phyloP scores from a whole-genome alignment of 1,140 invertebrate species.

The Chlorops oryzae region DNA sequence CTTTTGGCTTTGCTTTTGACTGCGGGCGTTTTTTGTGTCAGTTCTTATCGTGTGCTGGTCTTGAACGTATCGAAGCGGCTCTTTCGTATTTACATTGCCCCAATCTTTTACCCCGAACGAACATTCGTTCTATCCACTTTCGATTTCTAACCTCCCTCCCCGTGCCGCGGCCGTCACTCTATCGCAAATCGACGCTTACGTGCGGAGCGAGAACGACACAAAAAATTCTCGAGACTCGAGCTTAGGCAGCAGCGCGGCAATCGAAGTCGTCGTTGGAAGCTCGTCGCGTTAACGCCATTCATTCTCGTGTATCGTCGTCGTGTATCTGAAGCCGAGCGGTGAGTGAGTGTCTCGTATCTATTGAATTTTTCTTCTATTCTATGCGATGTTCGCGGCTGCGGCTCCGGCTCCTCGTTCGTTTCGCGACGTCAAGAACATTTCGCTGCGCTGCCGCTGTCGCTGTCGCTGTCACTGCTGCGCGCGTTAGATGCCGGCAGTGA shows the following conservation, averaged over 20 bases:
- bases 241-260: not conserved
- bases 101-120: too few relatives aligned
- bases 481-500: slow-evolving; percentile 2
- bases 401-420: too few relatives aligned
- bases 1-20: not conserved
- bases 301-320: too few relatives aligned
- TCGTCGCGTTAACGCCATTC: too few relatives aligned
- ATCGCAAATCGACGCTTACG: not conserved
- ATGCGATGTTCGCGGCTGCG: too few relatives aligned
- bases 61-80: not conserved
- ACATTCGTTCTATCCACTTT: too few relatives aligned
- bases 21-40: slow-evolving; percentile 1
- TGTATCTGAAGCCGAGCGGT: too few relatives aligned
- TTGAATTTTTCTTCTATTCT: too few relatives aligned
- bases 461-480: not conserved
- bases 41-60: slow-evolving; percentile 3
- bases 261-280: slow-evolving; percentile 4
- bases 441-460: not conserved
- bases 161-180: not conserved
- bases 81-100: too few relatives aligned
- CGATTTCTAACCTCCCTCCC: too few relatives aligned
- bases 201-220: not conserved
- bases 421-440: not conserved
- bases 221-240: not conserved
- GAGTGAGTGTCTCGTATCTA: too few relatives aligned